These are phyloP conservation scores for Macrosoma leucophasiata DNA, from an alignment of 2,888 invertebrate species.

Conservation along the genomic window DNA sequence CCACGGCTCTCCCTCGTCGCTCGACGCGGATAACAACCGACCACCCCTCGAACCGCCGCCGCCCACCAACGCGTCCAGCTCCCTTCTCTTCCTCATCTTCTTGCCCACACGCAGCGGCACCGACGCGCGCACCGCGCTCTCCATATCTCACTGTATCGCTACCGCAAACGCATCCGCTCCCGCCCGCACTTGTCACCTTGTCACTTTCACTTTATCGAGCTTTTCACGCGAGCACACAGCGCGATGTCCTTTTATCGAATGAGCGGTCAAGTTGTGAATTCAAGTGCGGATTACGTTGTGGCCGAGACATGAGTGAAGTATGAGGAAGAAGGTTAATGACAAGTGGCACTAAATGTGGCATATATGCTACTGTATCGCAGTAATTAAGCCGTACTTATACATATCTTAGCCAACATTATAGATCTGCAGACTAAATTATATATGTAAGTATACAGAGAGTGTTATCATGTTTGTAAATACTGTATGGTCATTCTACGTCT, in stretches of 20 bases:
- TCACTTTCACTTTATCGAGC: slow-evolving; percentile 35
- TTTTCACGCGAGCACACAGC: slow-evolving; percentile 40
- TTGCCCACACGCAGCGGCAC: slow-evolving; percentile 80
- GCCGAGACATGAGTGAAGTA: no score
- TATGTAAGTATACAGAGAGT: no score
- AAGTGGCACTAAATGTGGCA: no score
- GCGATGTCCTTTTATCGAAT: slow-evolving; percentile 43
- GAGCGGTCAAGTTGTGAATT: slow-evolving; percentile 33
- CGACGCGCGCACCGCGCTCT: slow-evolving; percentile 76
- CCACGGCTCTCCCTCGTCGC: slow-evolving; percentile 75
- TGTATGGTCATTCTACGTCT: no score
- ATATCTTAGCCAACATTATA: no score
- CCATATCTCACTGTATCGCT: slow-evolving; percentile 53
- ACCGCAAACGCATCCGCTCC: slow-evolving; percentile 59
- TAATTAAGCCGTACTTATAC: no score
- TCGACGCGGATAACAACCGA: slow-evolving; percentile 78
- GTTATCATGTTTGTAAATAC: no score
- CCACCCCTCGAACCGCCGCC: slow-evolving; percentile 65
- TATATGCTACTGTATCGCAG: no score
- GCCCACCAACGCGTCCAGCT: slow-evolving; percentile 82
- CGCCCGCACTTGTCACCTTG: slow-evolving; percentile 17
- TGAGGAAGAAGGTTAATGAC: no score
- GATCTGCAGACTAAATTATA: no score
- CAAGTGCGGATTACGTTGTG: slow-evolving; percentile 21
- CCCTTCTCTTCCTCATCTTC: slow-evolving; percentile 86